phyloP scores from a whole-genome alignment of 2,797 vertebrate species.

The Manis javanica region DNA sequence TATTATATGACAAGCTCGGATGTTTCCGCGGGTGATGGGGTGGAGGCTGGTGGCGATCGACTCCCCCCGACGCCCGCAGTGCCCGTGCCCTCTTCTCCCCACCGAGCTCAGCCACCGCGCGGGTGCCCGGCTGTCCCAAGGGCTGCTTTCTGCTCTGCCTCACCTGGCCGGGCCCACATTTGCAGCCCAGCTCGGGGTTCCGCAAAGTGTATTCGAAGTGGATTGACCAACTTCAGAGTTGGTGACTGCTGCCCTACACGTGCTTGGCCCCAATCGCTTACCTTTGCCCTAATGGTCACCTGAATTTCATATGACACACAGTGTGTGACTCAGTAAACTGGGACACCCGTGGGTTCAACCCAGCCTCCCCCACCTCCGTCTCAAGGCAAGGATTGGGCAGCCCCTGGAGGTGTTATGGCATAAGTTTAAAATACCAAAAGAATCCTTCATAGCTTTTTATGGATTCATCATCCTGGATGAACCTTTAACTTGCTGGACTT shows the following conservation, averaged over 20 bases:
- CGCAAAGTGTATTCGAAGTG: neutral
- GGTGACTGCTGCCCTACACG: neutral
- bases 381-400: neutral
- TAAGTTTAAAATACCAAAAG: neutral
- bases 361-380: neutral
- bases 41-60: neutral
- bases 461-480: neutral
- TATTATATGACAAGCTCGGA: neutral
- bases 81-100: neutral
- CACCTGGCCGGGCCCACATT: neutral
- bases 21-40: neutral
- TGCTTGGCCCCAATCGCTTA: neutral
- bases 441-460: neutral
- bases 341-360: neutral
- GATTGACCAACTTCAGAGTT: neutral
- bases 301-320: neutral
- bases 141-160: neutral
- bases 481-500: neutral
- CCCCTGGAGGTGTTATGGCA: neutral
- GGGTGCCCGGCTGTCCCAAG: neutral
- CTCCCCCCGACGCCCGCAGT: neutral
- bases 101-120: too few species aligned
- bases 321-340: neutral
- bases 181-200: neutral
- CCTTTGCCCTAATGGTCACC: neutral